A percentile compares a stretch with the other conserved stretches of the same genome.
Conservation (phyloP, 2,797 vertebrate genomes). For the Luscinia luscinia region DNA sequence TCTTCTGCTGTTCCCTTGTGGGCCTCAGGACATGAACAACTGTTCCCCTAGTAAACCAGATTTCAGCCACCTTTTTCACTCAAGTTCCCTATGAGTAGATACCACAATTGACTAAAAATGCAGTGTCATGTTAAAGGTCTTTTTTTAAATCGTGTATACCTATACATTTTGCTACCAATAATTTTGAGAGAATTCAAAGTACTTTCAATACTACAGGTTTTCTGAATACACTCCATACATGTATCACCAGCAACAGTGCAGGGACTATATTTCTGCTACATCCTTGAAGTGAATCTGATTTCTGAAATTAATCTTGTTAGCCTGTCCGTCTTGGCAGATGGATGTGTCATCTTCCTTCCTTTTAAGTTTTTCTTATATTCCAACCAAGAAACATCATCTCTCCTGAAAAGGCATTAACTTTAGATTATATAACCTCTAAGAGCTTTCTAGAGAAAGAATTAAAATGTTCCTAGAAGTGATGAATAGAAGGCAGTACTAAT, state of each 20-base stretch:
- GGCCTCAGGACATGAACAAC: neutral
- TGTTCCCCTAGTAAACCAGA: neutral
- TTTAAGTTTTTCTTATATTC: neutral
- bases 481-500: too few relatives aligned
- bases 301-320: neutral
- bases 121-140: neutral
- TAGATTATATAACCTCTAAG: too few relatives aligned
- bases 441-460: too few relatives aligned
- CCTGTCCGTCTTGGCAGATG: neutral
- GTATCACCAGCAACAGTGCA: neutral
- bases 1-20: neutral
- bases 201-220: neutral
- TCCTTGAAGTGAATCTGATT: neutral
- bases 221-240: neutral
- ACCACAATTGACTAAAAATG: fast-evolving
- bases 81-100: neutral
- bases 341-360: neutral
- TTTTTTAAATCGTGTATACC: neutral
- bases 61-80: neutral
- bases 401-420: neutral
- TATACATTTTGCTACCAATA: neutral
- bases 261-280: neutral
- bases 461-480: too few relatives aligned
- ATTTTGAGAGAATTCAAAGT: neutral
- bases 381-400: neutral